Evolutionary conservation across 2,888 invertebrate genomes (phyloP), one percentile per base, ranked within the genome.

Genomic region (Strigamia transsilvanica): DNA sequence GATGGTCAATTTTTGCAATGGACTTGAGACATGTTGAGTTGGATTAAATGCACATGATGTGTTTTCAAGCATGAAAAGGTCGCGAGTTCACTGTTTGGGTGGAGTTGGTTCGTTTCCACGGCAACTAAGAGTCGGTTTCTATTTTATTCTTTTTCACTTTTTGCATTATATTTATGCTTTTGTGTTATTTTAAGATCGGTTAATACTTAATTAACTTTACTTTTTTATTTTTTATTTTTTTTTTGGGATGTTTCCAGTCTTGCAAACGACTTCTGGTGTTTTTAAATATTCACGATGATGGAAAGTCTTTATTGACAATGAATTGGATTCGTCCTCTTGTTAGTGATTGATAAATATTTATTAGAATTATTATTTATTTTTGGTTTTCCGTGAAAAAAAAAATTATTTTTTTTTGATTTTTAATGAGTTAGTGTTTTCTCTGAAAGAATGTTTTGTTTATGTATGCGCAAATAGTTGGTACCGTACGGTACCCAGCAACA

Each of bases 1-100:
- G 38, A 38, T 38, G n/a, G 23, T 21, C 61, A 18, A 21, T 21
- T 61, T n/a, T 6, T 15, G 61, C 21, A 61, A 18, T 23, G 61
- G 61, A 18, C 27, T 1, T 3, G 27, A 27, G 3, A 27, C 61
- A 61, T 61, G 18, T 18, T 61, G 51, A 51, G 18, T 51, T 6
- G 46, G 12, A 46, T 46, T 46, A 46, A 61, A 61, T 23, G 61
- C 61, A 61, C 13, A 61, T 21, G 18, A 61, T 61, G 61, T 23
- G 61, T 18, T 61, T 18, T 61, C 2, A 18, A 21, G 61, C 61
- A 21, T 61, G 61, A 61, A 61, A 61, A 61, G 61, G 61, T 61
- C 61, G 61, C 61, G 21, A 61, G 61, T 61, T 61, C 21, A 61
- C 23, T n/a, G 23, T 61, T 61, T 61, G 61, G 61, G 61, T 61